These are phyloP conservation scores for Prinia subflava DNA, from an alignment of 2,113 vertebrate species.

Conservation along the genomic window DNA sequence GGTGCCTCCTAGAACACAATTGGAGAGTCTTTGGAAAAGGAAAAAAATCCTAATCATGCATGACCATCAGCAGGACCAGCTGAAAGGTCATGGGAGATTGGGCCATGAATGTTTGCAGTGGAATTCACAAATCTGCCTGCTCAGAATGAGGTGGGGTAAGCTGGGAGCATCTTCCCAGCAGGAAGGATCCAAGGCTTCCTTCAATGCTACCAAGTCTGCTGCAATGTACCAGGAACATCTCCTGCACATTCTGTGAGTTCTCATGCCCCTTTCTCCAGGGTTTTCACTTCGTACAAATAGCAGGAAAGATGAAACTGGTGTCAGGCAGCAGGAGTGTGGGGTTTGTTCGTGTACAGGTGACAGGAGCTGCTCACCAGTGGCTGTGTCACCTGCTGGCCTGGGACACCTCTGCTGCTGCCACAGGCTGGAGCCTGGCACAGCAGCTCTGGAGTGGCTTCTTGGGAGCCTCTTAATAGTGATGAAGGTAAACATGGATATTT, in stretches of 20 bases:
- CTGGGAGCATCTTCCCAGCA: neutral
- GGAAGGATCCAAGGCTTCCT: conserved; percentile 2
- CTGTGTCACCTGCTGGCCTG: neutral
- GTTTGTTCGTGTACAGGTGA: neutral
- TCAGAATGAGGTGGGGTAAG: neutral
- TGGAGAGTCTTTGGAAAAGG: neutral
- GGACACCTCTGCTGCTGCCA: neutral
- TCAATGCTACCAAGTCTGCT: neutral
- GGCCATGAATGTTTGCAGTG: neutral
- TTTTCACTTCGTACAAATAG: neutral
- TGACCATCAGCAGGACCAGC: neutral
- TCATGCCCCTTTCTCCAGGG: neutral
- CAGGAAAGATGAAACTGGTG: neutral
- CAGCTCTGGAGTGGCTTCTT: neutral
- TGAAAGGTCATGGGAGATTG: neutral
- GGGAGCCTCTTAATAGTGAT: neutral
- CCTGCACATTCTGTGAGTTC: neutral
- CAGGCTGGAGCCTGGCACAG: neutral
- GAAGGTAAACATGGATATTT: neutral
- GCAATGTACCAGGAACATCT: neutral
- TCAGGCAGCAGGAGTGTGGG: neutral
- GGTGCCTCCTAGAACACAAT: neutral
- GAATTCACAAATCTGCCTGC: neutral
- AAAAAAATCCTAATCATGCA: neutral
- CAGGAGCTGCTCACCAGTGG: neutral